Evolutionary conservation across 2,113 vertebrate genomes (phyloP).

Genomic region (Pardalotus punctatus): DNA sequence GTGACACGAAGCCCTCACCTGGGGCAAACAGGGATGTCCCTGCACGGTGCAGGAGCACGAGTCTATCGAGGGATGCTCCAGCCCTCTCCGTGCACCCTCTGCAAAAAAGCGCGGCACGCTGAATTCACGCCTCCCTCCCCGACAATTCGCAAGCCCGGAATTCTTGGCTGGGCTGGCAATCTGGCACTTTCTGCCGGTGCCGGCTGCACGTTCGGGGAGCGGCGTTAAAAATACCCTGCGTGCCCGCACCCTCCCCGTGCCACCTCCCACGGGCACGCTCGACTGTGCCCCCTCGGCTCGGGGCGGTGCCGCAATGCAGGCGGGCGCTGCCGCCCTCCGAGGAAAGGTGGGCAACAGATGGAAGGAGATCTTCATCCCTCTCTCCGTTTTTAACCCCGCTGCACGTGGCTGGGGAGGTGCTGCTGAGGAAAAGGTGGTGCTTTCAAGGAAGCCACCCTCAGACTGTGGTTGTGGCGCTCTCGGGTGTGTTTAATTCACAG

Average conservation of each 20-base stretch:
- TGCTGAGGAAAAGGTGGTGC: conserved; percentile 9
- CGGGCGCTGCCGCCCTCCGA: neutral
- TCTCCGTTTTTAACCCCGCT: neutral
- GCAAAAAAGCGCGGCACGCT: fast-evolving
- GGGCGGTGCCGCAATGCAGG: neutral
- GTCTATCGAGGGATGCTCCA: neutral
- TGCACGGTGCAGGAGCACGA: fast-evolving
- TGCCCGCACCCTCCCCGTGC: neutral
- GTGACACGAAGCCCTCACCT: fast-evolving
- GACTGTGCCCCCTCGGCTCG: neutral
- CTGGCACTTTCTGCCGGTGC: conserved; percentile 11
- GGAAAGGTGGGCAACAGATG: neutral
- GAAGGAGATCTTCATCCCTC: neutral
- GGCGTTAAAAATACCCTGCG: neutral
- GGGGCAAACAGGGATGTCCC: neutral
- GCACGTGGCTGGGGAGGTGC: neutral
- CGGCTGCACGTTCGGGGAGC: conserved; percentile 1
- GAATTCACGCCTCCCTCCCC: neutral
- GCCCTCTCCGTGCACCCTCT: neutral
- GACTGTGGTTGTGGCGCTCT: neutral
- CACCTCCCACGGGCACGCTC: neutral
- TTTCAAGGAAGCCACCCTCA: conserved; percentile 32
- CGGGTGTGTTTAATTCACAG: conserved; percentile 39
- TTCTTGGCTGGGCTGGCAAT: conserved; percentile 3
- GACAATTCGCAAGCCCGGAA: neutral